These are phyloP conservation scores for Margarornis squamiger DNA, from an alignment of 2,797 vertebrate species.

Conservation along the genomic window DNA sequence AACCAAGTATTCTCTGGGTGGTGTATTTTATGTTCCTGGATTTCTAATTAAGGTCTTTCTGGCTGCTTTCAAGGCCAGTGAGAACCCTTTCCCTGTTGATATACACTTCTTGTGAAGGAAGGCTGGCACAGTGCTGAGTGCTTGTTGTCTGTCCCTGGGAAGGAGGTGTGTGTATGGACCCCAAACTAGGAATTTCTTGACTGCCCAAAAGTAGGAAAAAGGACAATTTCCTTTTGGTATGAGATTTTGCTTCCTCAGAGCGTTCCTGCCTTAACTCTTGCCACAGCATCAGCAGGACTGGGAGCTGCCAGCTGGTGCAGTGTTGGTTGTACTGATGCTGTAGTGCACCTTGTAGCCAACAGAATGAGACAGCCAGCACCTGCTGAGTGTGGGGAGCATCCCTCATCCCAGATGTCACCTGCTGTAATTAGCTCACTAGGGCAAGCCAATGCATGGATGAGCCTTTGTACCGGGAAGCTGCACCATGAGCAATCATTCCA, in stretches of 20 bases:
- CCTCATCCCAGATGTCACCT: neutral
- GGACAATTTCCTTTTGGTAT: neutral
- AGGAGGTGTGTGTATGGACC: neutral
- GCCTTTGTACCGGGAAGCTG: neutral
- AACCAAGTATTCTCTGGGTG: neutral
- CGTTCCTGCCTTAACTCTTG: neutral
- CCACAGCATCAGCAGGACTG: neutral
- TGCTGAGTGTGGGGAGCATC: neutral
- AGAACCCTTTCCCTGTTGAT: neutral
- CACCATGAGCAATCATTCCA: neutral
- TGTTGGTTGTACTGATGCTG: neutral
- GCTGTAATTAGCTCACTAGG: neutral
- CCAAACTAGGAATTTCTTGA: neutral
- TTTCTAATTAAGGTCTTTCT: neutral
- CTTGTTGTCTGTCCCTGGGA: neutral
- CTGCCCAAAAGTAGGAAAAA: neutral
- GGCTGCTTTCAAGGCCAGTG: neutral
- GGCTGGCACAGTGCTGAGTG: neutral
- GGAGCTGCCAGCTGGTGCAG: neutral
- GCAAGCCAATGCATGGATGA: neutral
- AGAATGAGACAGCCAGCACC: neutral
- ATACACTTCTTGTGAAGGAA: neutral
- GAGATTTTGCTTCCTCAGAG: neutral
- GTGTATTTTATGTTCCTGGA: neutral
- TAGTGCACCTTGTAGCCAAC: neutral